Conservation (phyloP, 2,113 vertebrate genomes). For the Scalopus aquaticus region DNA sequence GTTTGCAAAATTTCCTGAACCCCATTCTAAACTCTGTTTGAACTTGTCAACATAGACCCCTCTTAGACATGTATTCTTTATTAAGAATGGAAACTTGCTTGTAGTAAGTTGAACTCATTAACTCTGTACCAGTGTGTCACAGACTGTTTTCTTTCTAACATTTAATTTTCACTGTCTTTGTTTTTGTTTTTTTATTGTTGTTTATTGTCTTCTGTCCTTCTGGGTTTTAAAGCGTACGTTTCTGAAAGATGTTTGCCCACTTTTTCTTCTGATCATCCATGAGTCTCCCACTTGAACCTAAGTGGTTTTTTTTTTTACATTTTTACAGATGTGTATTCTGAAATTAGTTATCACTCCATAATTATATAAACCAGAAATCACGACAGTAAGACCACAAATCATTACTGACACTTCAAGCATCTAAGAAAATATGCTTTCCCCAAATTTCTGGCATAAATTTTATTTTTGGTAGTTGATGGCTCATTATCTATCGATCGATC, state of each 20-base stretch:
- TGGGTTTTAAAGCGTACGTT: neutral
- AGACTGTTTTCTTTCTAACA: neutral
- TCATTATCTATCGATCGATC: too few relatives aligned
- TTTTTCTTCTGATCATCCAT: neutral
- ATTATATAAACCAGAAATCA: neutral
- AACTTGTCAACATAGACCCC: neutral
- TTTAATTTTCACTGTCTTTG: neutral
- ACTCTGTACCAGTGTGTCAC: neutral
- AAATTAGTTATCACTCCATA: conserved; percentile 7
- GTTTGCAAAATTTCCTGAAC: neutral
- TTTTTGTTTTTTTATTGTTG: neutral
- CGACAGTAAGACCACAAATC: neutral
- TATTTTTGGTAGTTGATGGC: neutral
- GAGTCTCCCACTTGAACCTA: neutral
- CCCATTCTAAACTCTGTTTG: neutral
- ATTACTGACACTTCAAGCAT: neutral
- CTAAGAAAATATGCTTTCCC: neutral
- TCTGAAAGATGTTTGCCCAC: neutral
- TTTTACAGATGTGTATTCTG: neutral
- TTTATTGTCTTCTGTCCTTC: neutral
- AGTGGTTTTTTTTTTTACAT: neutral
- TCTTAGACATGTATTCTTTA: neutral
- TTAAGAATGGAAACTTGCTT: neutral
- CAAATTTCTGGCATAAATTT: neutral
- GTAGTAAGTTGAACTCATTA: neutral